Evolutionary conservation across 2,113 vertebrate species (phyloP), one percentile per base, ranked within the genome.

Genomic region (Catagonus wagneri): DNA sequence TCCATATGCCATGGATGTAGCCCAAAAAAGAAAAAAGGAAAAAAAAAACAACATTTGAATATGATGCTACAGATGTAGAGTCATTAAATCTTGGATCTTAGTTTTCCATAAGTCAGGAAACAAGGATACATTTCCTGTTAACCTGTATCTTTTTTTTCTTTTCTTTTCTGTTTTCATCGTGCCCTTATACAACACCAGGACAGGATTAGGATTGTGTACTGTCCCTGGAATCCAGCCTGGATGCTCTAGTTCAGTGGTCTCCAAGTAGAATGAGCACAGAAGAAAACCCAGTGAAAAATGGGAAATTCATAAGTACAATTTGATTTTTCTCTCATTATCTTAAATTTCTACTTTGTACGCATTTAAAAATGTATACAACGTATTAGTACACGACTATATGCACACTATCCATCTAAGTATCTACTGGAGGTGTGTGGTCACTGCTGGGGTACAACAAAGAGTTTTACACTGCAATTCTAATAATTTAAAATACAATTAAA

Each of bases 11-110:
- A 44, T 8, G 8, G 44, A 44, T 44, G 44, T 8, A 44, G 44
- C 44, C 44, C 44, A 6, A 44, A 44, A 44, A 44, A 44, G 5
- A 4, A 44, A 44, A 44, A 44, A 44, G 8, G 8, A 44, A 44
- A 44, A 44, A 44, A 44, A 44, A 44, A 44, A 44, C n/a, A n/a
- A n/a, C n/a, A 44, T 23, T 79, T 1, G 19, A 61, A 88, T 84
- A 66, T 52, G 58, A 89, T 32, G n/a, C 71, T 72, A 72, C 29
- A 76, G 23, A 92, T 27, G 19, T 1, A 50, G 22, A 25, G 86
- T 44, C 29, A 65, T 36, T 90, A 74, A 83, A 71, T 91, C 34
- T 66, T 90, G 32, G 29, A 60, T 93, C 32, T 95, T 65, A 72
- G 50, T 54, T 87, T 71, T 63, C 56, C 90, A 88, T 61, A 76